Conservation (phyloP, 2,113 vertebrate species). For the Merops nubicus region DNA sequence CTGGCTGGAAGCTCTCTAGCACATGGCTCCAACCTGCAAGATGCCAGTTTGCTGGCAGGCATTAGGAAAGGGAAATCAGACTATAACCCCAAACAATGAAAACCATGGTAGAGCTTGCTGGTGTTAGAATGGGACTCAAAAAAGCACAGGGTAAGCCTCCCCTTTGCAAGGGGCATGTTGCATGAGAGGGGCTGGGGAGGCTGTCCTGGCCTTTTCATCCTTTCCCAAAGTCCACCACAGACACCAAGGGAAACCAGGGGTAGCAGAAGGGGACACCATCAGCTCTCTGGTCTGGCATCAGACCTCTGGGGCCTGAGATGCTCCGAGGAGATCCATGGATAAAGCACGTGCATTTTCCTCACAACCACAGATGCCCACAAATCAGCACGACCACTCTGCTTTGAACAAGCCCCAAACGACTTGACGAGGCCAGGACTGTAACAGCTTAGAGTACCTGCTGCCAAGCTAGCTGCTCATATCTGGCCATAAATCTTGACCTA, state of each 20-base stretch:
- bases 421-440: constrained; percentile 33
- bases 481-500: constrained; percentile 67
- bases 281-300: not conserved
- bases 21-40: not conserved
- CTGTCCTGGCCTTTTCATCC: not conserved
- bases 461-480: constrained; percentile 47
- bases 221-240: not conserved
- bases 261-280: rapidly evolving
- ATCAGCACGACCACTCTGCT: constrained; percentile 50
- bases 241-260: not conserved
- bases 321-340: not conserved
- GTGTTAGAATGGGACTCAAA: not conserved
- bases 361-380: not conserved
- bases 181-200: not conserved
- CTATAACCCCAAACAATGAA: not conserved
- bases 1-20: not conserved
- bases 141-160: not conserved
- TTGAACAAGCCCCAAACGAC: constrained; percentile 57
- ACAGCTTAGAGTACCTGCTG: constrained; percentile 42
- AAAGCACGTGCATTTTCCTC: not conserved
- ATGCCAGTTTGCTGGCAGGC: not conserved
- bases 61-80: not conserved
- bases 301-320: not conserved
- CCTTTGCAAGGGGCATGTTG: not conserved
- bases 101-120: not conserved